Percentiles rank a stretch among this genome's conserved stretches.
phyloP scores from a whole-genome alignment of 2,113 vertebrate genomes.

The Galeopterus variegatus region DNA sequence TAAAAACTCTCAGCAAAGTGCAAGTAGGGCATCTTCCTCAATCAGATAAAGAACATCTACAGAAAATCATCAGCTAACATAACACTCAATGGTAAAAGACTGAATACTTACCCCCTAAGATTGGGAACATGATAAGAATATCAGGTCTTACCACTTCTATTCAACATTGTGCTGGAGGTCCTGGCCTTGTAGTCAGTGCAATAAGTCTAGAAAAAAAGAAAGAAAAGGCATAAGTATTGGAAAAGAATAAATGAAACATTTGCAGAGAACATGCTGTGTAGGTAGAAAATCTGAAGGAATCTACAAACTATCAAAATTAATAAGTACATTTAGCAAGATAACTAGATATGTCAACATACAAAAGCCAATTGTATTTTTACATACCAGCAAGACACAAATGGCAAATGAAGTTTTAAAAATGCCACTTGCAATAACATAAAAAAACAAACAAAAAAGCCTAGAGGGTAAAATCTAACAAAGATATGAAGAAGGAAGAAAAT shows the following conservation, averaged over 20 bases:
- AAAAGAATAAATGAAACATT: constrained; percentile 3
- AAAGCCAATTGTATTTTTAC: not conserved
- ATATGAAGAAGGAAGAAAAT: not conserved
- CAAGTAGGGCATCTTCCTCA: constrained; percentile 12
- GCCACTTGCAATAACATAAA: not conserved
- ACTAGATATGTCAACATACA: not conserved
- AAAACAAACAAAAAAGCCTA: not conserved
- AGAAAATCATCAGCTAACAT: not conserved
- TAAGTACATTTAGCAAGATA: not conserved
- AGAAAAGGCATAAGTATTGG: not conserved
- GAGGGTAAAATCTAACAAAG: not conserved
- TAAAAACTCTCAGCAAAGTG: constrained; percentile 15
- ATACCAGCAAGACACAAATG: not conserved
- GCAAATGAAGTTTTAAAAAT: not conserved
- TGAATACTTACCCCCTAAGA: not conserved
- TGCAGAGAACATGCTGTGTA: not conserved
- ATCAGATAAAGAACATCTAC: not conserved
- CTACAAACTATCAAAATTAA: not conserved
- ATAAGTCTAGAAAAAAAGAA: not conserved
- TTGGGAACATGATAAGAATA: not conserved
- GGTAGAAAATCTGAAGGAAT: not conserved
- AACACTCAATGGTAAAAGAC: not conserved
- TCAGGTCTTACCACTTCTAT: not conserved
- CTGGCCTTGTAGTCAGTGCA: not conserved
- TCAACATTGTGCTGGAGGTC: not conserved